These are phyloP conservation scores for Drosophila teissieri DNA, from an alignment of 1,140 invertebrate genomes.

Conservation along the genomic window DNA sequence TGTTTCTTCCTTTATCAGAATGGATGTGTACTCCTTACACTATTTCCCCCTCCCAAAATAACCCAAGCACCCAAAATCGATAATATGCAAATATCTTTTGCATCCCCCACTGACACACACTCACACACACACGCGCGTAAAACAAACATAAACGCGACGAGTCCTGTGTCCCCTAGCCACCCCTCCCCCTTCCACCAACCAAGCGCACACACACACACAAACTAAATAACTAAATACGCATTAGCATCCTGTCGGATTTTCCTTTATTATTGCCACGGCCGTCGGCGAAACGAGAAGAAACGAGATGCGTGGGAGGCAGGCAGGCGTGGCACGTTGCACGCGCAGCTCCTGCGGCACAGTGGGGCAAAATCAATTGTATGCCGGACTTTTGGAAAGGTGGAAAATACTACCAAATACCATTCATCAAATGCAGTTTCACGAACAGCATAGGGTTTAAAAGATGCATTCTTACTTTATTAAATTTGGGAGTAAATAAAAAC, in stretches of 20 bases:
- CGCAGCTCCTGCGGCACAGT: constrained; percentile 39
- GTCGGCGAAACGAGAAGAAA: constrained; percentile 30
- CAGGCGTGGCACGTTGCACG: constrained; percentile 47
- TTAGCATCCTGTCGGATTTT: constrained; percentile 83
- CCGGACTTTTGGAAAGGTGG: not conserved
- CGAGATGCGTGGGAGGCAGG: constrained; percentile 38
- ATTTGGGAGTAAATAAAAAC: too few species aligned
- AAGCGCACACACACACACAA: constrained; percentile 37
- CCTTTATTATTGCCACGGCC: constrained; percentile 72
- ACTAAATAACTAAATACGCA: constrained; percentile 82
- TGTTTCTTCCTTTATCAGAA: constrained; percentile 9
- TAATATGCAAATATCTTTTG: constrained; percentile 77
- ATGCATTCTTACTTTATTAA: too few species aligned
- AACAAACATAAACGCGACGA: constrained; percentile 63
- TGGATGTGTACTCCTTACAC: constrained; percentile 22
- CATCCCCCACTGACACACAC: constrained; percentile 19
- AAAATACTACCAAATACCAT: not conserved
- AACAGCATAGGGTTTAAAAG: too few species aligned
- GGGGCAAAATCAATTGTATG: constrained; percentile 1
- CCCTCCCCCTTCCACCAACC: not conserved
- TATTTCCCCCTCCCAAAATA: constrained; percentile 23
- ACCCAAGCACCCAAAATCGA: constrained; percentile 59
- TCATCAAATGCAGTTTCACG: too few species aligned
- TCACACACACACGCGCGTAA: constrained; percentile 52
- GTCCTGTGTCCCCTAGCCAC: constrained; percentile 21